A percentile compares a stretch with the other conserved stretches of the same genome.
Conservation (phyloP, 2,888 invertebrate genomes). For the Mesorhabditis spiculigera region DNA sequence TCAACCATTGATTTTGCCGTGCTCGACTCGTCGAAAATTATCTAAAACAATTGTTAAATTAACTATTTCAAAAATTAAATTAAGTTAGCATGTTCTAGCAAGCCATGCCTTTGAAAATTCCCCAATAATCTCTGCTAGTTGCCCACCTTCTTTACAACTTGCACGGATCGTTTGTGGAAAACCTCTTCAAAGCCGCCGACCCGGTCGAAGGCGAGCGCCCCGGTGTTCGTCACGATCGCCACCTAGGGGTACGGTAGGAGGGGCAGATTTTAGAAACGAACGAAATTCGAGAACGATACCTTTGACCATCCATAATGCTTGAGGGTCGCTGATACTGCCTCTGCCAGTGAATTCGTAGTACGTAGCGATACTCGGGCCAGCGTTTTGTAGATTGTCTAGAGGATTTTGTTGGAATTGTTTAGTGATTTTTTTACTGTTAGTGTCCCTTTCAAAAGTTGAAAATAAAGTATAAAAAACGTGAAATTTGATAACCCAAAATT, state of each 20-base stretch:
- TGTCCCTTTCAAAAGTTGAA: too few relatives aligned
- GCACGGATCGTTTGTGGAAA: constrained; percentile 45
- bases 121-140: too few relatives aligned
- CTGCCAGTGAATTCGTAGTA: constrained; percentile 54
- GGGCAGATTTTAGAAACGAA: too few relatives aligned
- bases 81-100: too few relatives aligned
- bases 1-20: constrained; percentile 41
- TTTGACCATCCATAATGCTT: constrained; percentile 53
- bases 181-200: constrained; percentile 52
- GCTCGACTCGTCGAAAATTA: constrained; percentile 51
- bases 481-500: too few relatives aligned
- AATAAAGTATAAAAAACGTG: too few relatives aligned
- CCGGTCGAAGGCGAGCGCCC: constrained; percentile 50
- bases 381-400: constrained; percentile 48
- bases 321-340: constrained; percentile 47
- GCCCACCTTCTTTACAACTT: constrained; percentile 38
- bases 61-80: too few relatives aligned
- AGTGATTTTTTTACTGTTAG: too few relatives aligned
- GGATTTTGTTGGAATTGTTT: not conserved
- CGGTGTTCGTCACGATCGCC: constrained; percentile 53
- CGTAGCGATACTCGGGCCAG: constrained; percentile 52
- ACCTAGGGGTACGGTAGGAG: constrained; percentile 20
- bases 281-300: constrained; percentile 14
- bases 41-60: constrained; percentile 9
- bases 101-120: too few relatives aligned